phyloP scores from a whole-genome alignment of 2,797 vertebrate species.

The Perodicticus potto region DNA sequence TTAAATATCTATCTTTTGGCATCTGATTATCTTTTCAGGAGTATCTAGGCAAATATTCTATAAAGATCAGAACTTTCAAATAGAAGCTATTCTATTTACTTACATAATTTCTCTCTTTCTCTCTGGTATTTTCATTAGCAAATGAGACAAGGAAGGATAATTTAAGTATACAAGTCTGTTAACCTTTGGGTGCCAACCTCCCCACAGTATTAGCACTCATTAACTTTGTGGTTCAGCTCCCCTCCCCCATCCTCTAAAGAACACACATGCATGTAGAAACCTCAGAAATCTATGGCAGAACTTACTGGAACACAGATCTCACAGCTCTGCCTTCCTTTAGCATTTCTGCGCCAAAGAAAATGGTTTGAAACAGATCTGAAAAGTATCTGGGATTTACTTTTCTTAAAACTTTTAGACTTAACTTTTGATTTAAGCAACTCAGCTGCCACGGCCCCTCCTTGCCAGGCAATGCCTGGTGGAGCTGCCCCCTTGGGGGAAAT shows the following conservation, averaged over 20 bases:
- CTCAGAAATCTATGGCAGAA: neutral
- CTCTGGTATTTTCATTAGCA: neutral
- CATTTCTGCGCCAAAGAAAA: neutral
- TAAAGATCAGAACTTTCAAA: neutral
- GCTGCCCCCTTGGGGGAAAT: too few species aligned
- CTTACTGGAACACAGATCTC: neutral
- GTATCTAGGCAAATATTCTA: neutral
- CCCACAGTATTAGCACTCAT: neutral
- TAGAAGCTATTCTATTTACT: neutral
- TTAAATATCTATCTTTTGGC: neutral
- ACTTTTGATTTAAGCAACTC: neutral
- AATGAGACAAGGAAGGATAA: neutral
- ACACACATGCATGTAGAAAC: neutral
- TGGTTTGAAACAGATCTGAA: neutral
- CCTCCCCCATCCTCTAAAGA: neutral
- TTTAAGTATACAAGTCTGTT: neutral
- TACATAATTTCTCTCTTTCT: neutral
- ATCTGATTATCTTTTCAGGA: neutral
- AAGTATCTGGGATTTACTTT: neutral
- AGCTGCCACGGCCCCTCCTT: neutral
- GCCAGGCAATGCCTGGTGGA: rapidly evolving
- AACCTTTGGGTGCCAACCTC: neutral
- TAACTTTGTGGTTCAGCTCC: neutral
- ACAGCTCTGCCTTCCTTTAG: neutral
- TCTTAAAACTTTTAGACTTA: neutral